Conservation (phyloP, 2,113 vertebrate species). For the Cyanocitta stelleri region DNA sequence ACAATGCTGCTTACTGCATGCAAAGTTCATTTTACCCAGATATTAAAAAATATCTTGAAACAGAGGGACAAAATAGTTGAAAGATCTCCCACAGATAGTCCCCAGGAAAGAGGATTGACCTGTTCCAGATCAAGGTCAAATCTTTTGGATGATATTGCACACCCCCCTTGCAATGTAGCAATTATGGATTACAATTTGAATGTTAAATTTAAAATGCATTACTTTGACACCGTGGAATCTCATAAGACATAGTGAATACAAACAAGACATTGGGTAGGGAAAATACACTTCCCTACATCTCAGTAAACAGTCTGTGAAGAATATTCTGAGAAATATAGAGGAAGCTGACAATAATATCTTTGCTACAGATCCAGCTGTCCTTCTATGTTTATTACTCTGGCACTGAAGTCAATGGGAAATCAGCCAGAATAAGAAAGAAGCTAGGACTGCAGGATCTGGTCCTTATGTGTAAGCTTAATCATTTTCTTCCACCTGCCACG, state of each 20-base stretch:
- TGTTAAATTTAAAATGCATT: background rate
- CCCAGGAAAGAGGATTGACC: background rate
- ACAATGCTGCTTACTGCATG: background rate
- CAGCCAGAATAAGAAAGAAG: background rate
- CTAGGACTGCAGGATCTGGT: conserved; percentile 9
- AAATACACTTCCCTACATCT: background rate
- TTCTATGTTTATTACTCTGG: conserved; percentile 20
- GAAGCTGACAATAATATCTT: conserved; percentile 31
- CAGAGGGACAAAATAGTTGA: background rate
- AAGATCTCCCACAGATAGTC: background rate
- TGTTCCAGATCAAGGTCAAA: background rate
- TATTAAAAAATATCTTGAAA: background rate
- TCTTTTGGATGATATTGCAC: background rate
- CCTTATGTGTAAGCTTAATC: conserved; percentile 7
- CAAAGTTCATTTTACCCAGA: background rate
- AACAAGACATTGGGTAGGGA: background rate
- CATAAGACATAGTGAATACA: background rate
- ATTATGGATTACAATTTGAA: background rate
- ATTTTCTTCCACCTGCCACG: conserved; percentile 43
- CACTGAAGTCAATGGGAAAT: conserved; percentile 26
- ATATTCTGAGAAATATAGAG: background rate
- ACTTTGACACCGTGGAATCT: background rate
- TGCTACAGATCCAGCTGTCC: conserved; percentile 42
- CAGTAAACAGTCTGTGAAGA: conserved; percentile 31
- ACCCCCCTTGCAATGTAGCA: background rate